phyloP scores from a whole-genome alignment of 2,797 vertebrate genomes.

The Ataeniobius toweri region DNA sequence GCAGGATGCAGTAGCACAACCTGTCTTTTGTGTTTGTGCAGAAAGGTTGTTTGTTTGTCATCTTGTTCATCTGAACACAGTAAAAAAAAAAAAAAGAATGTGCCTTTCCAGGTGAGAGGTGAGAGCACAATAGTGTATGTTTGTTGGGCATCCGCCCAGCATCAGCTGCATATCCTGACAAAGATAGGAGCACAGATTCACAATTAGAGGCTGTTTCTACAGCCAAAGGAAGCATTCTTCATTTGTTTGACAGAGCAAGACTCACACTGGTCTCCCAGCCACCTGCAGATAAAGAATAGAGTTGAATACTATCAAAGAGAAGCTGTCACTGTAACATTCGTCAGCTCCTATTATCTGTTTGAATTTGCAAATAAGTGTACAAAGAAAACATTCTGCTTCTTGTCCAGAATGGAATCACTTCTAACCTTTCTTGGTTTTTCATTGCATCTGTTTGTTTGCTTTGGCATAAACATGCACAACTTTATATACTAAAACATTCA shows the following conservation, averaged over 20 bases:
- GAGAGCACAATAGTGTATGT: slow-evolving; percentile 48
- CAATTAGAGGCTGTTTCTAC: slow-evolving; percentile 57
- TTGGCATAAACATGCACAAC: slow-evolving; percentile 74
- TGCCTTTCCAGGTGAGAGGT: slow-evolving; percentile 65
- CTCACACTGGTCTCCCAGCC: slow-evolving; percentile 42
- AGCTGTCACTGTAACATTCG: slow-evolving; percentile 47
- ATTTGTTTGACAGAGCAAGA: slow-evolving; percentile 47
- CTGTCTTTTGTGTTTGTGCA: slow-evolving; percentile 36
- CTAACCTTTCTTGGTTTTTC: slow-evolving; percentile 65
- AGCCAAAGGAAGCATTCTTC: slow-evolving; percentile 71
- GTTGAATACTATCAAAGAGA: slow-evolving; percentile 59
- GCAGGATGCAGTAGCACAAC: slow-evolving; percentile 74
- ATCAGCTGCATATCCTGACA: slow-evolving; percentile 56
- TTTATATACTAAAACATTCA: slow-evolving; percentile 69
- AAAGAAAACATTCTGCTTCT: slow-evolving; percentile 66
- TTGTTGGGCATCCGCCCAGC: slow-evolving; percentile 68
- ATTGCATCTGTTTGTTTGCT: slow-evolving; percentile 72
- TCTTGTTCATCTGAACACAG: slow-evolving; percentile 29
- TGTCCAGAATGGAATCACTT: slow-evolving; percentile 65
- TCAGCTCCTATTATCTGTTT: slow-evolving; percentile 53
- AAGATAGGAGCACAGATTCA: slow-evolving; percentile 64
- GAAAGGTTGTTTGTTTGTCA: slow-evolving; percentile 29
- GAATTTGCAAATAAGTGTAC: slow-evolving; percentile 63
- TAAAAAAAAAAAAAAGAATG: slow-evolving; percentile 32
- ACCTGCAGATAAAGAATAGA: slow-evolving; percentile 62